Evolutionary conservation across 2,888 invertebrate species (phyloP), one percentile per base, ranked within the genome.

Genomic region (Empis livida): DNA sequence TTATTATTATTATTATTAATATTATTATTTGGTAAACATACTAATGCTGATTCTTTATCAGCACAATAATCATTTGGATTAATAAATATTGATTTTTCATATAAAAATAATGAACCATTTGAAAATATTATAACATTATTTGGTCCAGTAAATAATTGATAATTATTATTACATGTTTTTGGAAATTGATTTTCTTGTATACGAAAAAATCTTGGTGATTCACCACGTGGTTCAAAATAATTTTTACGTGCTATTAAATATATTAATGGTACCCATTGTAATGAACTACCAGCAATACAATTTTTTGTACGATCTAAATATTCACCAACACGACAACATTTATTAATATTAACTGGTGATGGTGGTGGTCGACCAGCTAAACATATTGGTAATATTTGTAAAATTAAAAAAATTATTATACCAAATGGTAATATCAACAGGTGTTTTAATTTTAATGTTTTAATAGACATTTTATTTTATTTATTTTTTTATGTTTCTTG

Each of bases 11-110:
- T 53, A 35, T 60, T 59, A 9, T 58, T 54, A 5, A 57, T 57
- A 43, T 65, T 61, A 32, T 67, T 59, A 8, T 63, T 60, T 30
- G 70, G 62, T 30, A 67, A 59, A 62, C 86, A 87, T 5, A 80
- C 77, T 5, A 86, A 67, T 10, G 80, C 78, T 3, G 75, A 77
- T 15, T 72, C 72, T 35, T 74, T 70, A 61, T 87, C 87, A 39
- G 80, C 75, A 64, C 89, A 89, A 64, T 77, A 87, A 38, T 76
- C 72, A 1, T 64, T 63, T 0, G 80, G 76, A 8, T 76, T 68
- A 49, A 82, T 63, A 0, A 67, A 55, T 2, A 61, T 55, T 0
- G 60, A 60, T 42, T 71, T 69, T 46, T 75, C 74, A 0, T 78
- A 71, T 50, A 80, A 62, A 56, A 74, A 70, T 47, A 82, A 70